Evolutionary conservation across 2,888 invertebrate genomes (phyloP), one percentile per base, ranked within the genome.

Genomic region (Eubasilissa splendida): DNA sequence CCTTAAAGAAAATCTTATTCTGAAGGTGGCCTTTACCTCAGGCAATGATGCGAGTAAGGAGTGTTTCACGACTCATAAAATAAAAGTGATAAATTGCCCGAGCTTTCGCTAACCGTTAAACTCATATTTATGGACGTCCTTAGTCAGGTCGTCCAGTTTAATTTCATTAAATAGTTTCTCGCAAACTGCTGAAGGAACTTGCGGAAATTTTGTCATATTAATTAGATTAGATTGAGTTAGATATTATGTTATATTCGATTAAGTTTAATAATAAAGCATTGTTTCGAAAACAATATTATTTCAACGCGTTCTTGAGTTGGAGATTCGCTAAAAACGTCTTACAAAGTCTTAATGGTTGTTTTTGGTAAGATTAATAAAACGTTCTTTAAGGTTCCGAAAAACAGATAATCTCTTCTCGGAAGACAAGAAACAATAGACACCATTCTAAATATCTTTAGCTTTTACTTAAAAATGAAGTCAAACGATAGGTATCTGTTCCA

Each of bases 81-180:
- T n/a, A n/a, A 68, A 68, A 68, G 14, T 68, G 52, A 68, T 52
- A 14, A 68, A 52, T 68, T 42, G 50, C 14, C 10, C 9, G 42
- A 50, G 68, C n/a, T 10, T 58, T 10, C 9, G 14, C 14, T 52
- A 50, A 68, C n/a, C 68, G 14, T 42, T 9, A 14, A 68, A n/a
- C 11, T 50, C 50, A 68, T 50, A 68, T 33, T 68, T 63, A 9
- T 33, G 33, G 31, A n/a, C 33, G 33, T 42, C 42, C 42, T 42
- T 33, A 63, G 33, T 12, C 12, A 66, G 10, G n/a, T 12, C 9
- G 50, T 50, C 14, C 14, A 7, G 50, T 50, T 66, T 68, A 68
- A 68, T 68, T 52, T n/a, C 14, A 31, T 50, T 50, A n/a, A 50
- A 52, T n/a, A 68, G 50, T 58, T 68, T n/a, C 52, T 42, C 68